Evolutionary conservation across 2,113 vertebrate species (phyloP), one percentile per base, ranked within the genome.

Genomic region (Trogon surrucura): DNA sequence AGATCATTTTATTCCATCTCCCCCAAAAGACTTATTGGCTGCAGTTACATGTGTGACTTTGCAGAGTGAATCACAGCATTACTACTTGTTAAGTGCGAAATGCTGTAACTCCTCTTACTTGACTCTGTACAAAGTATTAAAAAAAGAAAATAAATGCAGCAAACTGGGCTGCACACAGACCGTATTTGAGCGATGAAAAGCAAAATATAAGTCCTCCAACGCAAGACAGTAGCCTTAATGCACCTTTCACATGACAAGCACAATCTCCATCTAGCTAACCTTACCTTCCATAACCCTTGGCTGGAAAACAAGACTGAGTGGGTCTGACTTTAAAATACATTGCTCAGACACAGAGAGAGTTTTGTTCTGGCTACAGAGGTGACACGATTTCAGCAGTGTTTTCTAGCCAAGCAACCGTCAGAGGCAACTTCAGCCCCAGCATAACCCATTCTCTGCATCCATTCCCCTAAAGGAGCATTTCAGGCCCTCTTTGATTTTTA

Each of bases 21-120:
- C 10, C 13, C 10, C 20, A 18, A 5, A 60, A 81, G 69, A 30
- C 20, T 45, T 44, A 25, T 1, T 36, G 61, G 62, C 14, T 2
- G 0, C 23, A 50, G 61, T 22, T 25, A n/a, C 11, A 17, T 0
- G 3, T 22, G 25, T 0, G 5, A 32, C 20, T 83, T 50, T 13
- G 47, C n/a, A 69, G 16, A 30, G 17, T 12, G 18, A 61, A 47
- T 50, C n/a, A 34, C 20, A 17, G 25, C 9, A 79, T 18, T 23
- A 36, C 45, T 56, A 57, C 16, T 65, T 21, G 4, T 7, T 6
- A 61, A 45, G 27, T 7, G 11, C 41, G 21, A 75, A 73, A 65
- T 4, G 22, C 30, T 71, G 13, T 9, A 82, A 77, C 22, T 75
- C 26, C 9, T 23, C 19, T 62, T 53, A 21, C 22, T 77, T 61